Evolutionary conservation across 2,888 invertebrate genomes (phyloP).

Genomic region (Rhynchonema sp.): DNA sequence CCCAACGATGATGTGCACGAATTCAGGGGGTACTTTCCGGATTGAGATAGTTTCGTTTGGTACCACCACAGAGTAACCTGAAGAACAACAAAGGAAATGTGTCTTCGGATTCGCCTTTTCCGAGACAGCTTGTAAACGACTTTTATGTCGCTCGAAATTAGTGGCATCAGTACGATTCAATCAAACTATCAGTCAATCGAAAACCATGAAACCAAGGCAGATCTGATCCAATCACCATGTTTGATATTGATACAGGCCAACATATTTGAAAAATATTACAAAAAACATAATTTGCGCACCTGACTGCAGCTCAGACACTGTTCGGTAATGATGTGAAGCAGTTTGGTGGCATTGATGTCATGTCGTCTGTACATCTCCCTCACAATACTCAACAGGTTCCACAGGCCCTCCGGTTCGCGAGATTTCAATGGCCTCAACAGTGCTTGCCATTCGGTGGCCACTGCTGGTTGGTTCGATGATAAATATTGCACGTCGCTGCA

Average conservation of each 20-base stretch:
- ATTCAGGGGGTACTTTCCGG: constrained; percentile 29
- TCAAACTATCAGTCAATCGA: no score
- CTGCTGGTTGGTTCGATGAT: constrained; percentile 85
- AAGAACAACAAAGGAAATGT: no score
- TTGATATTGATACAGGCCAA: no score
- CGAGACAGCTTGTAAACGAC: no score
- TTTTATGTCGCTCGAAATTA: no score
- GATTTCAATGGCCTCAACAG: constrained; percentile 72
- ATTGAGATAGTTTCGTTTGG: constrained; percentile 74
- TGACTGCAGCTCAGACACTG: constrained; percentile 93
- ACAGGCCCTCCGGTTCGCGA: constrained; percentile 95
- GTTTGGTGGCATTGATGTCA: constrained; percentile 82
- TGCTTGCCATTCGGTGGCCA: constrained; percentile 92
- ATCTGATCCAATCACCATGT: no score
- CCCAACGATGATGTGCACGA: constrained; percentile 44
- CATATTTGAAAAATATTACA: no score
- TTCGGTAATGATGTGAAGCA: constrained; percentile 88
- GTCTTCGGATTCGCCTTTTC: no score
- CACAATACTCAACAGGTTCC: constrained; percentile 91
- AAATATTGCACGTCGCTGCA: constrained; percentile 86
- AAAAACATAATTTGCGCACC: no score
- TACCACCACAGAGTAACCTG: constrained; percentile 96
- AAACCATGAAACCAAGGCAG: no score
- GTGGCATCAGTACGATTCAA: no score
- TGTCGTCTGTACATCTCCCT: constrained; percentile 90